phyloP scores from a whole-genome alignment of 2,888 invertebrate genomes.

The Drosophila mettleri region DNA sequence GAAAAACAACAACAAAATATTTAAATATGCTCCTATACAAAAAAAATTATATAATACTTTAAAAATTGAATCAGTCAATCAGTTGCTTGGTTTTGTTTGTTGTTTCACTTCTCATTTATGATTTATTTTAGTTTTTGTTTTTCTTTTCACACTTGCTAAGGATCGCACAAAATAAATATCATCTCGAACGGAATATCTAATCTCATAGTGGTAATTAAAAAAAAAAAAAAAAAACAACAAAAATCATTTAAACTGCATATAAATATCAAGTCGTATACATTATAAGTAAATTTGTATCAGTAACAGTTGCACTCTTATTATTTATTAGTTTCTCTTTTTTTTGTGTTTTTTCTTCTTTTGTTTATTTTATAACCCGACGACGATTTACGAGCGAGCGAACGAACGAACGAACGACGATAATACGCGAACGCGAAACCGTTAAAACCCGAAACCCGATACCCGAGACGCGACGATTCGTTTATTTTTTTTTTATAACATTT shows the following conservation, averaged over 20 bases:
- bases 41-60: conserved; percentile 78
- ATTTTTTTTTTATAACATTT: conserved; percentile 20
- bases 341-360: conserved; percentile 11
- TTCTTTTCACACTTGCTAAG: conserved; percentile 32
- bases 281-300: conserved; percentile 75
- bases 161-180: conserved; percentile 67
- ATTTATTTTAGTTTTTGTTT: conserved; percentile 26
- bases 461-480: conserved; percentile 82
- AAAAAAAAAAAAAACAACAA: conserved; percentile 48
- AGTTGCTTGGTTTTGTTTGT: conserved; percentile 60
- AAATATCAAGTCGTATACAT: conserved; percentile 62
- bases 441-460: conserved; percentile 79
- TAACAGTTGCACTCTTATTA: conserved; percentile 75
- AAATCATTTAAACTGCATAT: conserved; percentile 50
- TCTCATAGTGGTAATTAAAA: conserved; percentile 48
- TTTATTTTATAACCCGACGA: conserved; percentile 61
- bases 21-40: conserved; percentile 68
- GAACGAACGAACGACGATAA: conserved; percentile 82
- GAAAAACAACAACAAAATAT: conserved; percentile 22
- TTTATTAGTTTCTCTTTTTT: conserved; percentile 48
- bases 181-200: conserved; percentile 62
- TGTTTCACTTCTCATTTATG: conserved; percentile 16
- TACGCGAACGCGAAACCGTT: conserved; percentile 83
- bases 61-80: conserved; percentile 75
- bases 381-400: conserved; percentile 50